phyloP scores from a whole-genome alignment of 2,113 vertebrate genomes.

The Platichthys flesus region DNA sequence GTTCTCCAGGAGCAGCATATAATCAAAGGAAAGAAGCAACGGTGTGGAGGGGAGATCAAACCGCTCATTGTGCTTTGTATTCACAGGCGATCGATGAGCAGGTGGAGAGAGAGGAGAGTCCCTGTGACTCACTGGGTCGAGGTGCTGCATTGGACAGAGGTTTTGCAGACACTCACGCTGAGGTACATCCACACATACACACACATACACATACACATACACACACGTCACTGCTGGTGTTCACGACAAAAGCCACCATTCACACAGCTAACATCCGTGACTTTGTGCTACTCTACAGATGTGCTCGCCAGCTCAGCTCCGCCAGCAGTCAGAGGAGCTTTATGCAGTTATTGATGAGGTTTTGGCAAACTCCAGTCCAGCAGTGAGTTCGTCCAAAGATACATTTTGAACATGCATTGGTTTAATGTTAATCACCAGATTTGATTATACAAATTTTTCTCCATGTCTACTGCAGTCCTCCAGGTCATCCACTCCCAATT shows the following conservation, averaged over 20 bases:
- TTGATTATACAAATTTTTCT: conserved; percentile 59
- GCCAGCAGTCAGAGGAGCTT: conserved; percentile 92
- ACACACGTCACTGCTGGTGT: not conserved
- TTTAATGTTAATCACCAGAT: not conserved
- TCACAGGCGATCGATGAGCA: conserved; percentile 84
- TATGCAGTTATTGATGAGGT: conserved; percentile 94
- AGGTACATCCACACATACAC: conserved; percentile 80
- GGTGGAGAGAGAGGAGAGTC: conserved; percentile 82
- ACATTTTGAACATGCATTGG: not conserved
- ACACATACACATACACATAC: not conserved
- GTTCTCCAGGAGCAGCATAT: not conserved
- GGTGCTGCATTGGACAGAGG: conserved; percentile 34
- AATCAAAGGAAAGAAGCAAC: not conserved
- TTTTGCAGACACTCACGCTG: conserved; percentile 76
- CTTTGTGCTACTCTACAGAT: conserved; percentile 80
- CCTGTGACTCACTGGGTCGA: conserved; percentile 42
- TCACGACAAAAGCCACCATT: not conserved
- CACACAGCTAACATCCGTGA: not conserved
- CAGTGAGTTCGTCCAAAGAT: conserved; percentile 75
- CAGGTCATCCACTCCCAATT: conserved; percentile 66
- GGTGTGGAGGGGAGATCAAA: not conserved
- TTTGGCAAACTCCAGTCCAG: conserved; percentile 84
- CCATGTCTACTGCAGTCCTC: conserved; percentile 69
- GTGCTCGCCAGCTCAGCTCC: conserved; percentile 90
- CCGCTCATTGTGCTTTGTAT: conserved; percentile 32